These are phyloP conservation scores for Ferrisia virgata DNA, from an alignment of 2,888 invertebrate species.

Conservation along the genomic window DNA sequence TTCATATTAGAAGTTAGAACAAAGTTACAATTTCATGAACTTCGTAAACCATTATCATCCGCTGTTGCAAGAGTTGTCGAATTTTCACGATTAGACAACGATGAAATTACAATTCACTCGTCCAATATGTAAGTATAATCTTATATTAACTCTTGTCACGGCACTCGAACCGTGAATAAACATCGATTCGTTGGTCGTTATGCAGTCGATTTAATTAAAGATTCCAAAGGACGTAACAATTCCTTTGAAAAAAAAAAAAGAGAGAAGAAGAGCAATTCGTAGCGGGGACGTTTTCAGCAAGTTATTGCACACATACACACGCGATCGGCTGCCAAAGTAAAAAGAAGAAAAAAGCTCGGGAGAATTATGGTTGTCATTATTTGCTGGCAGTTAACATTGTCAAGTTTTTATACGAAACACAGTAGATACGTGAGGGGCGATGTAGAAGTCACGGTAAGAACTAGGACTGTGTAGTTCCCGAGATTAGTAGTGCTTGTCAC, in stretches of 20 bases:
- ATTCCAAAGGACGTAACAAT: constrained; percentile 39
- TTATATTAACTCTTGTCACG: not conserved
- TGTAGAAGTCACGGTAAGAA: constrained; percentile 34
- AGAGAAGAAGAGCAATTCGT: constrained; percentile 13
- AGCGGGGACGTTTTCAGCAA: constrained; percentile 40
- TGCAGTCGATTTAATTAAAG: constrained; percentile 43
- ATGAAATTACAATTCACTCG: not conserved
- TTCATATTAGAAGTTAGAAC: no score
- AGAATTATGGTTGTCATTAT: constrained; percentile 44
- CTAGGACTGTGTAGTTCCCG: constrained; percentile 22
- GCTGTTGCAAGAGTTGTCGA: not conserved
- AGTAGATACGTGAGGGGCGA: constrained; percentile 1
- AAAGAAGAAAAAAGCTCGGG: constrained; percentile 35
- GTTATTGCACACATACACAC: constrained; percentile 29
- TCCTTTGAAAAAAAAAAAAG: constrained; percentile 31
- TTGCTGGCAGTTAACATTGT: constrained; percentile 43
- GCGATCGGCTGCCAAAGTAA: constrained; percentile 8
- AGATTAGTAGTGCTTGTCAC: constrained; percentile 46
- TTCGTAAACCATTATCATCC: no score
- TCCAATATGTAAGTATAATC: not conserved
- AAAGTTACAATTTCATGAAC: not conserved
- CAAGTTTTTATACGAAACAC: constrained; percentile 34
- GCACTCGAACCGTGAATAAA: constrained; percentile 29
- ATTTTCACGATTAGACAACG: not conserved
- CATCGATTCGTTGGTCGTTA: constrained; percentile 41